Evolutionary conservation across 2,113 vertebrate genomes (phyloP).

Genomic region (Phalacrocorax brasilianus): DNA sequence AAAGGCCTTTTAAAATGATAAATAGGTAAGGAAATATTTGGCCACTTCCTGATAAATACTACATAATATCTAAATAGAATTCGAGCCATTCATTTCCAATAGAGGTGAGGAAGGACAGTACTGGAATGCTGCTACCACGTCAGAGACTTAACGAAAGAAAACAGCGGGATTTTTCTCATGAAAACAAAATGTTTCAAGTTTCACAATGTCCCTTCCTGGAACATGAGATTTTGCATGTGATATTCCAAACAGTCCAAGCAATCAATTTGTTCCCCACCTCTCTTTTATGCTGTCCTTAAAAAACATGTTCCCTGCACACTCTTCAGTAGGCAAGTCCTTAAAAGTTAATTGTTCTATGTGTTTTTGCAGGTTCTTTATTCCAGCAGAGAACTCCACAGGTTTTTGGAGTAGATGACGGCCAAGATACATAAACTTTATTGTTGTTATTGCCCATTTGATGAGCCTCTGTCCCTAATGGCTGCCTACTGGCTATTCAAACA

Average conservation of each 20-base stretch:
- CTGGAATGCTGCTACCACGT: background rate
- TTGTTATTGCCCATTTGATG: conserved; percentile 49
- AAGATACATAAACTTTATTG: conserved; percentile 62
- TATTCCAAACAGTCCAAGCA: background rate
- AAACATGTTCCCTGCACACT: background rate
- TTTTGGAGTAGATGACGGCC: conserved; percentile 29
- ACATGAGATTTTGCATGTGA: background rate
- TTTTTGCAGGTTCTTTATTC: conserved; percentile 26
- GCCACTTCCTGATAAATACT: background rate
- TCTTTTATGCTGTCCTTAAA: background rate
- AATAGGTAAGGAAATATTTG: background rate
- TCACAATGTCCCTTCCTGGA: background rate
- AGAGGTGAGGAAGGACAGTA: background rate
- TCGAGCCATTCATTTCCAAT: background rate
- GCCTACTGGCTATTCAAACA: conserved; percentile 30
- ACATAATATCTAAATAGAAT: background rate
- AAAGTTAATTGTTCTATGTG: conserved; percentile 30
- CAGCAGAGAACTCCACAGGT: background rate
- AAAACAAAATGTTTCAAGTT: background rate
- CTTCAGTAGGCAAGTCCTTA: background rate
- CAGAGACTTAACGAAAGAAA: background rate
- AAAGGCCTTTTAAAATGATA: background rate
- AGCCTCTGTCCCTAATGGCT: conserved; percentile 28
- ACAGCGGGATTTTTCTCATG: background rate
- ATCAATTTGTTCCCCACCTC: background rate